These are phyloP conservation scores for Sciurus niger DNA, from an alignment of 2,113 vertebrate genomes.

Conservation along the genomic window DNA sequence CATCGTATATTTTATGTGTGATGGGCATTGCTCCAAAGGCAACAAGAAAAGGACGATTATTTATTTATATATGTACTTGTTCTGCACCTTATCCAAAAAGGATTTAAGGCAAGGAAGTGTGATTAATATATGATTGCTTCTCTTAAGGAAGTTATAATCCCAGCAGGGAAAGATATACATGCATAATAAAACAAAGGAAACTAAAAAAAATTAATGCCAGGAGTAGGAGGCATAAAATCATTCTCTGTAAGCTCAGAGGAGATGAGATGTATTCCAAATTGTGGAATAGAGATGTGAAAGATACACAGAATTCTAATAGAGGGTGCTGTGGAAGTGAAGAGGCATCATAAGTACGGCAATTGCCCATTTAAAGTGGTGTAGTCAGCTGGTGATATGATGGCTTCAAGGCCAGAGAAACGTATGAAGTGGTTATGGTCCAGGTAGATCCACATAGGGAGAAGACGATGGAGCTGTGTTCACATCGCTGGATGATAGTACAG, in stretches of 20 bases:
- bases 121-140: conserved; percentile 48
- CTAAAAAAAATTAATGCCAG: conserved; percentile 1
- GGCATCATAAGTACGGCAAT: neutral
- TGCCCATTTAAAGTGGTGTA: neutral
- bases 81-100: conserved; percentile 14
- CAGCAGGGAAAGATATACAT: neutral
- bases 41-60: conserved; percentile 47
- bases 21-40: conserved; percentile 47
- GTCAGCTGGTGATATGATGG: too few relatives aligned
- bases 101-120: conserved; percentile 3
- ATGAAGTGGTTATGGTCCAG: rapidly evolving
- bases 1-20: neutral
- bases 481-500: neutral
- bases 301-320: neutral
- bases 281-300: neutral
- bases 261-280: conserved; percentile 1
- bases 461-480: neutral
- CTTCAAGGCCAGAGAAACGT: neutral
- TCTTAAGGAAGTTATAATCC: conserved; percentile 4
- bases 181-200: conserved; percentile 67
- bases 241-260: neutral
- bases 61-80: conserved; percentile 4
- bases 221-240: neutral
- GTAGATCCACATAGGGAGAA: rapidly evolving
- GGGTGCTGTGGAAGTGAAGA: neutral